Evolutionary conservation across 2,113 vertebrate genomes (phyloP).

Genomic region (Corythornis madagascariensis): DNA sequence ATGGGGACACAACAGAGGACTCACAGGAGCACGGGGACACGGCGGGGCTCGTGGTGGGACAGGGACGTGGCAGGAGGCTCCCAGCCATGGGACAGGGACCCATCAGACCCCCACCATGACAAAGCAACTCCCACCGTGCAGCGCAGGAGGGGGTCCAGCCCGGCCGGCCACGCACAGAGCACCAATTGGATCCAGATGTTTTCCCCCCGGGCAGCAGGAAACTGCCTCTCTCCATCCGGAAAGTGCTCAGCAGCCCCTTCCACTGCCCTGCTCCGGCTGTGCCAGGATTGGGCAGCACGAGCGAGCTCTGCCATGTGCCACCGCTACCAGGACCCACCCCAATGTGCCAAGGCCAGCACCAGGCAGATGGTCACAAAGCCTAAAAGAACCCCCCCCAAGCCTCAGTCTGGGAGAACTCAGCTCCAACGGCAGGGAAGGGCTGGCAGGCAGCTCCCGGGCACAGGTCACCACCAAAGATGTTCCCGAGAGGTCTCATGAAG

Average conservation of each 20-base stretch:
- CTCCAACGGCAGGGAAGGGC: background rate
- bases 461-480: background rate
- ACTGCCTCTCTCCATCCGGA: background rate
- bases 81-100: background rate
- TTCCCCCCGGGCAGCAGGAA: background rate
- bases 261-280: rapidly evolving
- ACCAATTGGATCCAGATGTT: slow-evolving; percentile 57
- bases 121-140: rapidly evolving
- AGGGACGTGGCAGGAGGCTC: background rate
- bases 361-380: background rate
- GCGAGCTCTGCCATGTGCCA: rapidly evolving
- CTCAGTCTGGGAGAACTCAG: background rate
- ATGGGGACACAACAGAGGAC: background rate
- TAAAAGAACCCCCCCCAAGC: background rate
- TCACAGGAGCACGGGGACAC: background rate
- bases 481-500: rapidly evolving
- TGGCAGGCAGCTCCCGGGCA: background rate
- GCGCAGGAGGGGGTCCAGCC: background rate
- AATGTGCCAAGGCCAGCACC: rapidly evolving
- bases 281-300: background rate
- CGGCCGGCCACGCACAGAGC: background rate
- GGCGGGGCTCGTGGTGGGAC: background rate
- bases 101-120: background rate
- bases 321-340: rapidly evolving
- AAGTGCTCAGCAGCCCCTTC: background rate